Percentiles rank a stretch among this genome's conserved stretches.
Conservation (phyloP, 1,140 invertebrate species). For the Aphidius gifuensis region DNA sequence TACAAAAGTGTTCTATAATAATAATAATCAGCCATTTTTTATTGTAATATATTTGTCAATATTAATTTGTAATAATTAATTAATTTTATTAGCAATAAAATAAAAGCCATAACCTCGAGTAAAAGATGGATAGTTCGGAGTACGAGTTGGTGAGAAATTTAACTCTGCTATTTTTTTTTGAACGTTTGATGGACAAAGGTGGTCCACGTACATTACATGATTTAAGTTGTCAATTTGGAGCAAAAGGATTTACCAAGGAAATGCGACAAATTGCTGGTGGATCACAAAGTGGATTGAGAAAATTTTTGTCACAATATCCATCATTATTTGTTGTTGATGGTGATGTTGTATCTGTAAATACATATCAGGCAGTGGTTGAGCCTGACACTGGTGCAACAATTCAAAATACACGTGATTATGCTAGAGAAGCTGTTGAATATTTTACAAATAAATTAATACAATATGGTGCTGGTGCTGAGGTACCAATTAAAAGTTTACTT, state of each 20-base stretch:
- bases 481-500: constrained; percentile 88
- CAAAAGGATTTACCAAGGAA: constrained; percentile 93
- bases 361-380: constrained; percentile 61
- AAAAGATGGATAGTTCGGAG: constrained; percentile 83
- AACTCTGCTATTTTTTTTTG: constrained; percentile 93
- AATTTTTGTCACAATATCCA: constrained; percentile 87
- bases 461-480: constrained; percentile 85
- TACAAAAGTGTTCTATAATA: too few relatives aligned
- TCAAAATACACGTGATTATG: constrained; percentile 77
- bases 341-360: constrained; percentile 87
- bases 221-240: constrained; percentile 93
- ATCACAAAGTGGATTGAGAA: constrained; percentile 89
- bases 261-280: constrained; percentile 93
- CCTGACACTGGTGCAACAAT: constrained; percentile 52
- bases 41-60: too few relatives aligned
- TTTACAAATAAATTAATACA: constrained; percentile 87
- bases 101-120: too few relatives aligned
- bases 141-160: constrained; percentile 91
- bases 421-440: constrained; percentile 90
- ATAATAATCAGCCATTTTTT: too few relatives aligned
- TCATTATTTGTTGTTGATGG: constrained; percentile 87
- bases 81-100: too few relatives aligned
- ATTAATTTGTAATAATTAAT: too few relatives aligned
- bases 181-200: constrained; percentile 89
- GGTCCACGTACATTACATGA: constrained; percentile 92